Evolutionary conservation across 1,140 invertebrate species (phyloP).

Genomic region (Aculops lycopersici): DNA sequence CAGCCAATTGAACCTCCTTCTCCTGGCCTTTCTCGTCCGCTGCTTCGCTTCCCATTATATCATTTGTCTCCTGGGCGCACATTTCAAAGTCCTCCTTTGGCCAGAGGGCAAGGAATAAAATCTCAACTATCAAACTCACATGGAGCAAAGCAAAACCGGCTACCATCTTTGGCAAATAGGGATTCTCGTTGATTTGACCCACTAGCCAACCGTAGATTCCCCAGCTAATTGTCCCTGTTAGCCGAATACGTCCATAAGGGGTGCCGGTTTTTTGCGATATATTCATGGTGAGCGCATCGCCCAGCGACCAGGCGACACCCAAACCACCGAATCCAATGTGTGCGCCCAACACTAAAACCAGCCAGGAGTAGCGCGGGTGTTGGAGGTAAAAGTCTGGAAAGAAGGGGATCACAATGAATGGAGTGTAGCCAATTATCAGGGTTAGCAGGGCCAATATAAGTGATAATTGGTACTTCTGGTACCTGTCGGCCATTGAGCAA

Average conservation of each 20-base stretch:
- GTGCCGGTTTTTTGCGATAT: not conserved
- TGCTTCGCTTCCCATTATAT: too few relatives aligned
- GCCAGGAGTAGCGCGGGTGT: not conserved
- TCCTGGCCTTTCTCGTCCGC: too few relatives aligned
- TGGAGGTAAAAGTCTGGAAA: too few relatives aligned
- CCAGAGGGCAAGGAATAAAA: not conserved
- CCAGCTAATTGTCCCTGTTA: not conserved
- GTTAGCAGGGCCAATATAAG: too few relatives aligned
- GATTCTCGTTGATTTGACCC: not conserved
- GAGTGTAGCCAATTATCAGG: too few relatives aligned
- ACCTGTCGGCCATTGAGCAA: not conserved
- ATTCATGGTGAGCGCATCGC: not conserved
- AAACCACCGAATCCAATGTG: not conserved
- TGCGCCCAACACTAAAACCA: not conserved
- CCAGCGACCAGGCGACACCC: not conserved
- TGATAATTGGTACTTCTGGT: too few relatives aligned
- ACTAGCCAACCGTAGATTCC: not conserved
- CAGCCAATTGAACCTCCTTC: too few relatives aligned
- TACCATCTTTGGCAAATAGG: not conserved
- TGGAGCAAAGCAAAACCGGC: not conserved
- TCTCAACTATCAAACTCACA: not conserved
- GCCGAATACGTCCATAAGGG: not conserved
- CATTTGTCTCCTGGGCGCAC: too few relatives aligned
- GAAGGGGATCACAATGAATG: too few relatives aligned
- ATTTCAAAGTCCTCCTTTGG: not conserved